phyloP scores from a whole-genome alignment of 2,888 invertebrate species.

The Apocheima hispidaria region DNA sequence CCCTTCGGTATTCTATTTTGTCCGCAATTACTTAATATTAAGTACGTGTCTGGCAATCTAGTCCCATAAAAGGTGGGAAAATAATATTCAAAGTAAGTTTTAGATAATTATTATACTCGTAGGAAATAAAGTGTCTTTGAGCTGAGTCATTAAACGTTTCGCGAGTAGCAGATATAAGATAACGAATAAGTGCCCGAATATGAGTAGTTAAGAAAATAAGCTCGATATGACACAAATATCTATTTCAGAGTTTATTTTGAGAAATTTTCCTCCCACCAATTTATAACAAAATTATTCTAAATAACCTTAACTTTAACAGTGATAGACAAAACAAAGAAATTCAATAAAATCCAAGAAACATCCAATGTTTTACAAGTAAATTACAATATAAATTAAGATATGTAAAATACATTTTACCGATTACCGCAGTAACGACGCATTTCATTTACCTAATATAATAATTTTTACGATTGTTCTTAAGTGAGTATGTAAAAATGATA shows the following conservation, averaged over 20 bases:
- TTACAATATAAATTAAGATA: slow-evolving; percentile 44
- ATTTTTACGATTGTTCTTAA: slow-evolving; percentile 59
- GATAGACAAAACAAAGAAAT: slow-evolving; percentile 61
- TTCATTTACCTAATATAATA: slow-evolving; percentile 60
- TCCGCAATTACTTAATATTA: slow-evolving; percentile 54
- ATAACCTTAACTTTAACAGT: slow-evolving; percentile 69
- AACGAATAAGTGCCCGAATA: slow-evolving; percentile 21
- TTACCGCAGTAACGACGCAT: slow-evolving; percentile 41
- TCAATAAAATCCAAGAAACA: slow-evolving; percentile 58
- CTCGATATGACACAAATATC: slow-evolving; percentile 8
- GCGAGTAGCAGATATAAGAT: background rate
- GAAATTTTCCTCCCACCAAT: background rate
- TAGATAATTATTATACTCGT: background rate
- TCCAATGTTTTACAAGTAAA: slow-evolving; percentile 47
- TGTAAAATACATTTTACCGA: slow-evolving; percentile 38
- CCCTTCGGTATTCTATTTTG: slow-evolving; percentile 41
- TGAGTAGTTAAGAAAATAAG: background rate
- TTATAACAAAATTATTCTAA: slow-evolving; percentile 26
- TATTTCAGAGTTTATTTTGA: background rate
- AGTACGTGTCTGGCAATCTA: slow-evolving; percentile 69
- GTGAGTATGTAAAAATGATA: slow-evolving; percentile 78
- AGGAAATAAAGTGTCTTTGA: slow-evolving; percentile 24
- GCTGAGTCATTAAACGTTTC: background rate
- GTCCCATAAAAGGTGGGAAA: slow-evolving; percentile 53
- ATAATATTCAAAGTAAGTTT: background rate